Base-by-base conservation (phyloP, 2,797 vertebrate species). In the Enteromius fasciolatus region DNA sequence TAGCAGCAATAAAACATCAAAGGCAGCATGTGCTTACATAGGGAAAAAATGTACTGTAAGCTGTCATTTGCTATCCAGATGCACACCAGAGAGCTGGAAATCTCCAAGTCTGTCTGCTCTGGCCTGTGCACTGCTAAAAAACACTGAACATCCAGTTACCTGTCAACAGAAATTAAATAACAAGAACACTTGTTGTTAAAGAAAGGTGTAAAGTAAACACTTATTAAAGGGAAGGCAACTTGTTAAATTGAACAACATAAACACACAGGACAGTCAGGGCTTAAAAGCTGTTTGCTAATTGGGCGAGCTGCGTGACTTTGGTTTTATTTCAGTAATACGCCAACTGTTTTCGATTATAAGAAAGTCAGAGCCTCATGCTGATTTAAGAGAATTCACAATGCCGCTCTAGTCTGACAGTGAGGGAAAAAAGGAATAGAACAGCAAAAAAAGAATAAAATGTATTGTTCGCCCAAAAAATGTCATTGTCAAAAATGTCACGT, bases 371-470 rank as follows among this genome's bases (percentile, higher is more conserved):
- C 89, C 88, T 88, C 88, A 87, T 87, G 68, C 88, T 88, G 82
- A 84, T 67, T 91, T 90, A 92, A 88, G 84, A 89, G 89, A 87
- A 81, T 89, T 89, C 76, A 89, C 88, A 91, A 91, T 93, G 91
- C 92, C 90, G 90, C 84, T 85, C 84, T 84, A 85, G 85, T 64
- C 76, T 84, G 90, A 89, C 91, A 92, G 92, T 91, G 89, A 25
- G 14, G n/a, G 36, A 59, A 25, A 11, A 59, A 59, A 76, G n/a
- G 12, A 41, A 41, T 59, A 8, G 20, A 57, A 25, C 23, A 5
- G n/a, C 12, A 44, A 44, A 69, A 11, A 20, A 17, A 75, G 2
- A 39, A 75, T 25, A 74, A 73, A 74, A 5, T 3, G 4, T 23
- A 75, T 10, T 14, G 12, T 57, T 39, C 50, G 9, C 11, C 12